A percentile compares a stretch with the other conserved stretches of the same genome.
Conservation (phyloP, 2,888 invertebrate genomes). For the Napeogenes inachia region DNA sequence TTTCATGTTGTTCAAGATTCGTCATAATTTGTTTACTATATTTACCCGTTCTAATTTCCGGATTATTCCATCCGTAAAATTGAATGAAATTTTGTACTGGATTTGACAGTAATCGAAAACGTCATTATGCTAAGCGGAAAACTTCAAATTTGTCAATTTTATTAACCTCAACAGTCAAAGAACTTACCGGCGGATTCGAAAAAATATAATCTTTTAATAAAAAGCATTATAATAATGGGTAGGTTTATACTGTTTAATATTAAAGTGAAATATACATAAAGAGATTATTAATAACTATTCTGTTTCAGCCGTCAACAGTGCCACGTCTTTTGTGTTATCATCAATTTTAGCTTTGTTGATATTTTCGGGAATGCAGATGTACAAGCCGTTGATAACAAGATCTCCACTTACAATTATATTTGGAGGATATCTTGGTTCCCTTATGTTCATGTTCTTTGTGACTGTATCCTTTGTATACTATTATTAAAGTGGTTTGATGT, state of each 20-base stretch:
- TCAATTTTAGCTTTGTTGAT: slow-evolving; percentile 88
- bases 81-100: background rate
- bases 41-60: too few relatives aligned
- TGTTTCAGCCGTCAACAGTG: slow-evolving; percentile 82
- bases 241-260: background rate
- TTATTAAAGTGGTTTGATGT: too few relatives aligned
- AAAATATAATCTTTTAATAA: background rate
- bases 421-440: slow-evolving; percentile 92
- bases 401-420: slow-evolving; percentile 90
- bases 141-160: background rate
- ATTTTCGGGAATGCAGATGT: slow-evolving; percentile 96
- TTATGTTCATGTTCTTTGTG: slow-evolving; percentile 89
- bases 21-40: too few relatives aligned
- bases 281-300: slow-evolving; percentile 16
- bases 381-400: slow-evolving; percentile 86
- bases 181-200: background rate
- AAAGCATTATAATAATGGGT: background rate
- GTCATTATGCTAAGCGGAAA: background rate
- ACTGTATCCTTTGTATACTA: slow-evolving; percentile 81
- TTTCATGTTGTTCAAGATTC: too few relatives aligned
- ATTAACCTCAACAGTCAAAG: background rate
- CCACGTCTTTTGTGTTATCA: slow-evolving; percentile 86
- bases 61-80: too few relatives aligned
- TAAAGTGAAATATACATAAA: background rate
- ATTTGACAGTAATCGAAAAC: background rate